Base-by-base conservation (phyloP, 2,888 invertebrate species). In the Macrophya alboannulata region DNA sequence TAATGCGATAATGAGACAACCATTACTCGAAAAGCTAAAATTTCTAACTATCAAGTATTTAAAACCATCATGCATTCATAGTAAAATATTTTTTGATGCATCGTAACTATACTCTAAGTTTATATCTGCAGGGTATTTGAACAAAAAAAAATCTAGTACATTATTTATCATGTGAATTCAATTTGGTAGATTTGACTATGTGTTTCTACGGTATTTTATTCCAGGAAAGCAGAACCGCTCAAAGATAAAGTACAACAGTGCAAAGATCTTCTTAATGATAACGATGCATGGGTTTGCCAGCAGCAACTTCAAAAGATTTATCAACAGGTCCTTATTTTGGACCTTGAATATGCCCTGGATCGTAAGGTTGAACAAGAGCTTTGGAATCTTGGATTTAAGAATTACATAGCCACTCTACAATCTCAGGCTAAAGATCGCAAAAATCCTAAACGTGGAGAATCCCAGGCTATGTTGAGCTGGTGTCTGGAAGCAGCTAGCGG, bases 301-400 rank as follows among this genome's bases (percentile, higher is more conserved):
- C 93, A 94, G 65, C 94, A 94, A 85, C 88, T 94, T 83, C 94
- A 94, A 89, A 94, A 94, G 86, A 93, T 93, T 86, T 92, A 92
- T 86, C 93, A 93, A 79, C 92, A 92, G 89, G 96, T 98, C 83
- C 94, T 98, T 86, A 95, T 98, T 84, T 94, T 97, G 85, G 98
- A 98, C 93, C 94, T 98, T 89, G 98, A 98, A 93, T 97, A 97
- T 95, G 98, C 98, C 21, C 94, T 98, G 90, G 97, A 98, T 93
- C 97, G 97, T 93, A 98, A 98, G 94, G 97, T 98, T 48, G 98
- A 98, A 92, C 98, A 97, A 92, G 98, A 98, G 91, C 94, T 98
- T 89, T 98, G 98, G 98, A 98, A 97, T 94, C 95, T 97, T 90
- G 97, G 97, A 82, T 98, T 98, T 94, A 98, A 98, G 93, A 97